Evolutionary conservation across 2,113 vertebrate species (phyloP), one percentile per base, ranked within the genome.

Genomic region (Malurus elegans): DNA sequence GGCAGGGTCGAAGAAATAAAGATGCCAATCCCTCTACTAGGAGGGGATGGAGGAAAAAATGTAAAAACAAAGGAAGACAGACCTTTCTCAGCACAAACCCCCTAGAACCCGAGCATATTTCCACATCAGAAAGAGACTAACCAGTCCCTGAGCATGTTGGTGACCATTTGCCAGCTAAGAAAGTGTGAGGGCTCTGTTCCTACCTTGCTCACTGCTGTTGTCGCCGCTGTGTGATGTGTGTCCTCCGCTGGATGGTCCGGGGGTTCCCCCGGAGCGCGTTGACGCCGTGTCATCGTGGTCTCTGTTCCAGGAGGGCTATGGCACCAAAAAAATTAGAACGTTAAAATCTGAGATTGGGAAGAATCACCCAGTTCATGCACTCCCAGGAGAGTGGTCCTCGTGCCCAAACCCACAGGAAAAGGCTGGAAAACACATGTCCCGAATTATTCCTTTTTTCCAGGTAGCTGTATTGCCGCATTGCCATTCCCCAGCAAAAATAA

Each of bases 171-270:
- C 24, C 53, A 74, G 71, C 87, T 86, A 92, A 57, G 54, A 81
- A 81, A 69, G 71, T 12, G 28, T 29, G 57, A 95, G 95, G 96
- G 88, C 47, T 89, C 71, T 64, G 50, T 93, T 94, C 99, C 98
- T 98, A 99, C 99, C 99, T 98, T 99, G 99, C 97, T 99, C 99
- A 88, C 99, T 99, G 98, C 99, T 99, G 98, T 99, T 99, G 97
- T 99, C 99, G 23, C 99, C 99, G 7, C 99, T 99, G 98, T 99
- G 99, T 12, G 99, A 99, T 69, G 99, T 99, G 96, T 99, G 99
- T 94, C 99, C 99, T 14, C 99, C 99, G 12, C 99, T 99, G 97
- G 99, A 99, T 32, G 99, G 99, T 32, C 99, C 99, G 0, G 99
- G 99, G 36, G 99, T 99, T 82, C 99, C 99, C 88, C 99, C 99